Base-by-base conservation (phyloP, 1,140 invertebrate genomes). In the Armadillidium nasatum region DNA sequence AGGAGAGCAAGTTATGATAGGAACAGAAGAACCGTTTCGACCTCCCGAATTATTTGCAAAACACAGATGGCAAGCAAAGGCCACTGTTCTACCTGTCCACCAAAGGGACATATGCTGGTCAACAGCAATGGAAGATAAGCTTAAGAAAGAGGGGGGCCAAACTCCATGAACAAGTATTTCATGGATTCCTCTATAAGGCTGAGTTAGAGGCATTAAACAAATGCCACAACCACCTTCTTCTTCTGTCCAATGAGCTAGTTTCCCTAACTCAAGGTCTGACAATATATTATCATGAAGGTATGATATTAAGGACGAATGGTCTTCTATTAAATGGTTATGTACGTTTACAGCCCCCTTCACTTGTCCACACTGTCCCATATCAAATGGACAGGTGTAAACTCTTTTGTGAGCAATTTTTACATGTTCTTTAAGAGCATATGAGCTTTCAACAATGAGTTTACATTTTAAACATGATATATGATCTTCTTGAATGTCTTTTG, bases 31-130 rank as follows among this genome's bases (percentile, higher is more conserved):
- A 22, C 46, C 43, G 44, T 74, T 78, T 44, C 74, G 76, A 50
- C 15, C 21, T 10, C 15, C n/a, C 10, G 67, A 22, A 13, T 33
- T 44, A 22, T 69, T 19, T 43, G 71, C 23, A 67, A 44, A 73
- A 70, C 79, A 80, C 66, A 76, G 72, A 23, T 76, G 79, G 50
- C 79, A 80, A 19, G 76, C 76, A 76, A 76, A 80, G 33, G 79
- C 75, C 50, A 80, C 46, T 15, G 76, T 75, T 68, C 75, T 68
- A 10, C 79, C 79, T 21, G 79, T 80, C 79, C 79, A 80, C 79
- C 79, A 80, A 0, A 78, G 74, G 21, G 44, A 76, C n/a, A 77
- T 72, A 66, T 80, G 79, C 54, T 73, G 77, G 43, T 75, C 73
- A 11, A 75, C 11, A 33, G 73, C 68, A 11, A 75, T 54, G 50